Evolutionary conservation across 2,888 invertebrate genomes (phyloP).

Genomic region (Glyphotaelius pellucidus): DNA sequence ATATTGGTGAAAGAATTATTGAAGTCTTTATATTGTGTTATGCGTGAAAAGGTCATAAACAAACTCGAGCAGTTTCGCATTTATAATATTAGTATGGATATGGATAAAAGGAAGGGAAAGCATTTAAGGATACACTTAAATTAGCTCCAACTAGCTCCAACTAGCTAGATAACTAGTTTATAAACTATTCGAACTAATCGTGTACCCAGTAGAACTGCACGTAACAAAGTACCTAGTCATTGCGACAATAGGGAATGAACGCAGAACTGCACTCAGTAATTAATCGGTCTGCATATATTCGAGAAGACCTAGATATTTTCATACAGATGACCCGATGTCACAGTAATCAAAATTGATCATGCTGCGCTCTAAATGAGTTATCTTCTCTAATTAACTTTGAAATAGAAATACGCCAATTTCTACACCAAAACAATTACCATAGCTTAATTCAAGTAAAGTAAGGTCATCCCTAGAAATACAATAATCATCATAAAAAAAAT

Average conservation of each 20-base stretch:
- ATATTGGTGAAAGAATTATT: too few relatives aligned
- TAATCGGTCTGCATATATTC: background rate
- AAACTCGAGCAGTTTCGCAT: too few relatives aligned
- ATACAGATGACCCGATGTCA: background rate
- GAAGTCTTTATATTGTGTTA: too few relatives aligned
- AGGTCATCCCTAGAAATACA: background rate
- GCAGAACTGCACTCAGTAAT: background rate
- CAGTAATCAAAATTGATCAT: background rate
- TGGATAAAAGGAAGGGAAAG: too few relatives aligned
- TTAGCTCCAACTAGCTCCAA: background rate
- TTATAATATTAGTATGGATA: too few relatives aligned
- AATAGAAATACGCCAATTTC: background rate
- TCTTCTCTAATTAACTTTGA: background rate
- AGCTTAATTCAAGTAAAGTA: background rate
- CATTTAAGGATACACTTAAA: background rate
- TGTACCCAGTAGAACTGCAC: background rate
- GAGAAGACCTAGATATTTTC: background rate
- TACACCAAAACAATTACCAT: background rate
- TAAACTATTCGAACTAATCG: background rate
- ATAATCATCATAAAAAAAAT: background rate
- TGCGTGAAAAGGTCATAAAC: too few relatives aligned
- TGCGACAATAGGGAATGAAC: background rate
- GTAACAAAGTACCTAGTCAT: background rate
- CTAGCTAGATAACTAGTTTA: background rate
- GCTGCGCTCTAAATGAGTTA: background rate